A percentile compares a stretch with the other conserved stretches of the same genome.
Evolutionary conservation across 2,888 invertebrate species (phyloP).

Genomic region (Drosophila macrospina): DNA sequence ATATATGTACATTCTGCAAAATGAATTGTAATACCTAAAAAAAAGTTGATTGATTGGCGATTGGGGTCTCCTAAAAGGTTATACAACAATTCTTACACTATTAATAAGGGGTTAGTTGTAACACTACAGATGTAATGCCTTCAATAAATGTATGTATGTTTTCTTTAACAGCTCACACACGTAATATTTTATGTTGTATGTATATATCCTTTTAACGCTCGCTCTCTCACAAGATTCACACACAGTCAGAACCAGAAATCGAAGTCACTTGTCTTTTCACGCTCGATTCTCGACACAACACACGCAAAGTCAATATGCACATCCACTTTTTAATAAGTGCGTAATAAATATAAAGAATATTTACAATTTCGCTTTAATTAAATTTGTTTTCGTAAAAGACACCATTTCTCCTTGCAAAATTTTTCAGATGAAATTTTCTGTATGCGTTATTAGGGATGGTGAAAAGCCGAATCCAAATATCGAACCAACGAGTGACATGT

Average conservation of each 20-base stretch:
- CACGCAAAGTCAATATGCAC: constrained; percentile 72
- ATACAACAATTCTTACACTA: constrained; percentile 80
- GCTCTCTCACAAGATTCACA: constrained; percentile 79
- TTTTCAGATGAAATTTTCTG: constrained; percentile 38
- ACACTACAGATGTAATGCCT: constrained; percentile 68
- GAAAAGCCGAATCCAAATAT: background rate
- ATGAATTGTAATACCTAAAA: constrained; percentile 28
- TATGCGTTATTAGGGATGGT: constrained; percentile 39
- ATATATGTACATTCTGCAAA: constrained; percentile 9
- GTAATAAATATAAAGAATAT: constrained; percentile 76
- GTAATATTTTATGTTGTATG: constrained; percentile 67
- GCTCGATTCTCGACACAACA: constrained; percentile 74
- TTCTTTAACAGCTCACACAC: constrained; percentile 73
- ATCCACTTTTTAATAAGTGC: constrained; percentile 76
- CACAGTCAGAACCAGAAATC: constrained; percentile 71
- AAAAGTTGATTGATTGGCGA: constrained; percentile 46
- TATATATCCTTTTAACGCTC: constrained; percentile 65
- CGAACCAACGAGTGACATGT: background rate
- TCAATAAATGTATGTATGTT: constrained; percentile 61
- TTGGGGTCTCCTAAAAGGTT: constrained; percentile 64
- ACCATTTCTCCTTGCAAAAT: constrained; percentile 59
- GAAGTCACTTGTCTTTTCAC: constrained; percentile 74
- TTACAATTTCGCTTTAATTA: constrained; percentile 72
- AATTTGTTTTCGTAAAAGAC: constrained; percentile 59
- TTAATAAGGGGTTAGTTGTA: constrained; percentile 71